Conservation (phyloP, 2,797 vertebrate species). For the Onychomys arenicola region DNA sequence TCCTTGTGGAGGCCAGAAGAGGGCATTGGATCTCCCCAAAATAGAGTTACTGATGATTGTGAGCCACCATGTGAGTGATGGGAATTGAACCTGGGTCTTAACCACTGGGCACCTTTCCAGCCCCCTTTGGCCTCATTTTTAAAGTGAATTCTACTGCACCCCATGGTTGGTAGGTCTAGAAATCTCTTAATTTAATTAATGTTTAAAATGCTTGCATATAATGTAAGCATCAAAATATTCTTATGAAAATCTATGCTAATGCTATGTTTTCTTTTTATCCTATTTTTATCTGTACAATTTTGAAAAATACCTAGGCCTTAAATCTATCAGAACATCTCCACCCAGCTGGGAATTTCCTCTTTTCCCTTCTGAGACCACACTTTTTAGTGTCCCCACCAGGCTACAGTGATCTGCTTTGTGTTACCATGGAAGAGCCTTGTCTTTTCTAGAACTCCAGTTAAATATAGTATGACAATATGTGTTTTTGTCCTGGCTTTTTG, state of each 20-base stretch:
- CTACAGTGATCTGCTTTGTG: not conserved
- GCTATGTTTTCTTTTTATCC: not conserved
- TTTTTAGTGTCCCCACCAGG: not conserved
- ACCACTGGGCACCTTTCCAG: not conserved
- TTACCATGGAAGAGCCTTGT: not conserved
- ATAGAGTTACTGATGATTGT: not conserved
- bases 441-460: slow-evolving; percentile 6
- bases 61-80: not conserved
- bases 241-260: not conserved
- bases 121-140: not conserved
- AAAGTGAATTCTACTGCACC: not conserved
- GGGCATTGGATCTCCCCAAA: not conserved
- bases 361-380: not conserved
- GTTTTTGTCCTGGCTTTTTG: not conserved
- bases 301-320: not conserved
- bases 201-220: not conserved
- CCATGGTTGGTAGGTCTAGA: not conserved
- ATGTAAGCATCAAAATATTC: not conserved
- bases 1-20: not conserved
- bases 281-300: not conserved
- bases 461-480: not conserved
- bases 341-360: not conserved
- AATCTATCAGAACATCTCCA: not conserved
- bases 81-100: not conserved
- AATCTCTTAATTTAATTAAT: not conserved